These are phyloP conservation scores for Brachyhypopomus occidentalis DNA, from an alignment of 2,113 vertebrate species.

Conservation along the genomic window DNA sequence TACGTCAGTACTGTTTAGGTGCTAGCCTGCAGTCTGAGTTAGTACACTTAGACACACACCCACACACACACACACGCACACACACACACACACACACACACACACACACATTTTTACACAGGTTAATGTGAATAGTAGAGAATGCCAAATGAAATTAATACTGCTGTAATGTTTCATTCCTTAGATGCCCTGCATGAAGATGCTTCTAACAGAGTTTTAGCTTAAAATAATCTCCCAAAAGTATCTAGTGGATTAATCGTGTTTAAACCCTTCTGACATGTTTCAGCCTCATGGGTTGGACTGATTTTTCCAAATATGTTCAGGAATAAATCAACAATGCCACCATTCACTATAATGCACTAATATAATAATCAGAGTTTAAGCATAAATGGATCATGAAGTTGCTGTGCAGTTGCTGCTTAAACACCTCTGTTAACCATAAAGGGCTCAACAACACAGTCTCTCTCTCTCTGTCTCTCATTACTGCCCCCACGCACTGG, in stretches of 20 bases:
- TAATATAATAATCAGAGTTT: neutral
- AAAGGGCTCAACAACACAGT: neutral
- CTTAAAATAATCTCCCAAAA: neutral
- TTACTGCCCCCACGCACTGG: no score
- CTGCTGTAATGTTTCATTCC: neutral
- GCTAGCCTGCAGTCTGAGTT: conserved; percentile 5
- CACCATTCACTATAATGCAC: neutral
- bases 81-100: conserved; percentile 22
- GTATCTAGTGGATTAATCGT: no score
- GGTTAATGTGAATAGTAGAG: neutral
- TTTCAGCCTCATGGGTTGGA: no score
- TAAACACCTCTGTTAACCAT: neutral
- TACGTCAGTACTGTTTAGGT: conserved; percentile 49
- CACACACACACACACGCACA: conserved; percentile 26
- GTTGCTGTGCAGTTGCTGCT: neutral
- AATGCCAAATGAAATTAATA: neutral
- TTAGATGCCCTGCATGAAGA: neutral
- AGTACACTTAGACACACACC: conserved; percentile 21
- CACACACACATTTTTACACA: conserved; percentile 29
- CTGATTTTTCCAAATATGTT: neutral
- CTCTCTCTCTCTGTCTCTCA: neutral
- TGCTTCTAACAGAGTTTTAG: no score
- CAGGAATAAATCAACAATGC: neutral
- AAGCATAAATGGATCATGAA: neutral
- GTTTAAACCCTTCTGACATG: no score